Base-by-base conservation (phyloP, 1,140 invertebrate genomes). In the Berghia stephanieae region DNA sequence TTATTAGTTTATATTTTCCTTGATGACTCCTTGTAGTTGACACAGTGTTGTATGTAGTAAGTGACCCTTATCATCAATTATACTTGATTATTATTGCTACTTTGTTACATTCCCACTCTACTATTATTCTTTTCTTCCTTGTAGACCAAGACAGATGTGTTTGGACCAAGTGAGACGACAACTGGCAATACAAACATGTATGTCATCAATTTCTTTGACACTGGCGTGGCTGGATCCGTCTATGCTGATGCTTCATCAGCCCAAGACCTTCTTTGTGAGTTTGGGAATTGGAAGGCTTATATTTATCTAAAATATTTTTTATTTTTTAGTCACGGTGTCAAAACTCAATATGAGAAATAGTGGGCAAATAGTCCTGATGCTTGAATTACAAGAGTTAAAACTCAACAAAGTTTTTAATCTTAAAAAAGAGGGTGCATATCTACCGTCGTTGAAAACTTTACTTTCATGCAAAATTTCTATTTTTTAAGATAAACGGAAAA, bases 131-230 rank as follows among this genome's bases (percentile, higher is more conserved):
- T 43, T 79, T 27, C 69, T 36, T 74, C 46, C 57, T 81, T 81
- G 13, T 42, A 87, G 86, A 78, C 74, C 2, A 46, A 86, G 70
- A 63, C 81, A 10, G 81, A 82, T 60, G 70, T 83, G 24, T 72
- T 80, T 60, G 86, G 86, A 6, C 86, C 86, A 8, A 66, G 71
- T 13, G 83, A 84, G 52, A 63, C 68, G 5, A 81, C 81, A n/a
- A 77, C 60, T 42, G 82, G 79, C 8, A 38, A 57, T 0, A 81
- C 73, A 40, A 71, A 67, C 2, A 63, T 82, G 0, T 27, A 76
- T 57, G 83, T 87, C 21, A 70, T 83, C 3, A 82, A 78, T 38
- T 84, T 84, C 71, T 86, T 78, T 67, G 79, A 78, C 38, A 77
- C 80, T 49, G 63, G 81, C 40, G 78, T 85, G 16, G 82, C 83